Evolutionary conservation across 2,113 vertebrate species (phyloP).

Genomic region (Nothocercus julius): DNA sequence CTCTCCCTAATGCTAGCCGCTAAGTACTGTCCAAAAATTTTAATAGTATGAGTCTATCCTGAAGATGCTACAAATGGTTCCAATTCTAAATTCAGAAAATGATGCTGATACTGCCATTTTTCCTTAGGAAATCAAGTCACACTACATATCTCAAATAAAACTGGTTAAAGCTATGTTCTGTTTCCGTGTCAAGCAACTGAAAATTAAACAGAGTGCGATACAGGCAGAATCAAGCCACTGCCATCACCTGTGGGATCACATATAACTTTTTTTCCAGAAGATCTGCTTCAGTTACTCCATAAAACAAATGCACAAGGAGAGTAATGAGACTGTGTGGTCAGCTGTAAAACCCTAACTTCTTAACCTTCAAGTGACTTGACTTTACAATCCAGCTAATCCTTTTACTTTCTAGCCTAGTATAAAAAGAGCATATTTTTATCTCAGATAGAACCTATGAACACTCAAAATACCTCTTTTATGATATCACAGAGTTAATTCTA

Average conservation of each 20-base stretch:
- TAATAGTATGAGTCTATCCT: fast-evolving
- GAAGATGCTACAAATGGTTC: neutral
- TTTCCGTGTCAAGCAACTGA: neutral
- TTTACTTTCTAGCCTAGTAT: neutral
- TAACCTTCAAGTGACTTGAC: neutral
- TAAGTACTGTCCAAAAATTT: neutral
- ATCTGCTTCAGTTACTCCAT: neutral
- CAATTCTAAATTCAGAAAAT: neutral
- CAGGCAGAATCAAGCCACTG: neutral
- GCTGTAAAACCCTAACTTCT: neutral
- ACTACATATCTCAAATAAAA: neutral
- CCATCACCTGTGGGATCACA: fast-evolving
- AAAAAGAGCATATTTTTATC: neutral
- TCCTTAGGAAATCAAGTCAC: neutral
- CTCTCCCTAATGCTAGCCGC: fast-evolving
- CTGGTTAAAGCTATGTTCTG: neutral
- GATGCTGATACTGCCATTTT: neutral
- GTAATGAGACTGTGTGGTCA: neutral
- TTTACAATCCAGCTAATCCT: neutral
- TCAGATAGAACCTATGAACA: neutral
- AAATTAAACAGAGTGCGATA: neutral
- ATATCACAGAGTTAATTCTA: neutral
- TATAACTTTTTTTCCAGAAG: neutral
- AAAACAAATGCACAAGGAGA: neutral
- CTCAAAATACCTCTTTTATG: neutral